These are phyloP conservation scores for Microplitis demolitor DNA, from an alignment of 1,140 invertebrate species.

Conservation along the genomic window DNA sequence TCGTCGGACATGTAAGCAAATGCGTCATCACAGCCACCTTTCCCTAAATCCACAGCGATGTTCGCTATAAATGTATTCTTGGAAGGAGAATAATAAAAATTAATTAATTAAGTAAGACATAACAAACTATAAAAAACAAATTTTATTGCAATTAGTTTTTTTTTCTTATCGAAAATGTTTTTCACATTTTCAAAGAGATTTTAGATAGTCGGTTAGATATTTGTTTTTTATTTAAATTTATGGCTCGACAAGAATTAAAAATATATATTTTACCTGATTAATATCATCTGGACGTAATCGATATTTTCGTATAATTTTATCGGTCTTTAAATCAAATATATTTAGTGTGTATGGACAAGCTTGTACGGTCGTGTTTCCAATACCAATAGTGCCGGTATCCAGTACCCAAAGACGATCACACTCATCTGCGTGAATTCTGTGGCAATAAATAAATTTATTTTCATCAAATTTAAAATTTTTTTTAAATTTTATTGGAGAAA, in stretches of 20 bases:
- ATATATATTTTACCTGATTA: slow-evolving; percentile 59
- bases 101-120: not conserved
- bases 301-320: slow-evolving; percentile 72
- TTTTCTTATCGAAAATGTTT: not conserved
- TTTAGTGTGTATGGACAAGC: slow-evolving; percentile 76
- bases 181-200: not conserved
- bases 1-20: slow-evolving; percentile 83
- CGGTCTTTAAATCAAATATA: slow-evolving; percentile 76
- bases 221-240: not conserved
- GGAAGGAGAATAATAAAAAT: not conserved
- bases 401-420: slow-evolving; percentile 82
- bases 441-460: not conserved
- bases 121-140: too few relatives aligned
- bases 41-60: slow-evolving; percentile 77
- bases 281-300: slow-evolving; percentile 73
- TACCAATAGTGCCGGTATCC: slow-evolving; percentile 81
- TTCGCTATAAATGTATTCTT: slow-evolving; percentile 80
- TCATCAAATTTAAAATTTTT: not conserved
- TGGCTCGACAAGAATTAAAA: not conserved
- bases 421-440: slow-evolving; percentile 68
- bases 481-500: too few relatives aligned
- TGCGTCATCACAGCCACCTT: slow-evolving; percentile 72
- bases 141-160: slow-evolving; percentile 4
- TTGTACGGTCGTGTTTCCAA: slow-evolving; percentile 74
- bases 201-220: not conserved